Conservation (phyloP, 2,113 vertebrate species). For the Catharus fuscescens region DNA sequence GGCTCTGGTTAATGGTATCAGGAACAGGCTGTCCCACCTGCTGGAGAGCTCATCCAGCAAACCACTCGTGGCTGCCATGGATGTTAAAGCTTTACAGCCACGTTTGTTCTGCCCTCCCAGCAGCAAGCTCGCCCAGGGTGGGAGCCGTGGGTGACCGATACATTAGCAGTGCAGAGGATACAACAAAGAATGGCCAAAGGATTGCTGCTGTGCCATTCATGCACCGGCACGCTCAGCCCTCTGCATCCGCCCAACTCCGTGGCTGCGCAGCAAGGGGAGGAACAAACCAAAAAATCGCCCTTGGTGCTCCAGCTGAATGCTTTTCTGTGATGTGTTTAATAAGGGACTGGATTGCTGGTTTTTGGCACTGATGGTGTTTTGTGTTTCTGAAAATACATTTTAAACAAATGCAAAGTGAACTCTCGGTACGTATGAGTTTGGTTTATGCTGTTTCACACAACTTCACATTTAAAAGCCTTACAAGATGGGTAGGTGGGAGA, state of each 20-base stretch:
- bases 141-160: background rate
- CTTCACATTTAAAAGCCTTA: background rate
- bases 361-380: background rate
- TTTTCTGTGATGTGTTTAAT: background rate
- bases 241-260: background rate
- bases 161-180: background rate
- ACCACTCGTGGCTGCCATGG: background rate
- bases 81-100: background rate
- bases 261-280: background rate
- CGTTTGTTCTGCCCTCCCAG: background rate
- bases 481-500: background rate
- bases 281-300: background rate
- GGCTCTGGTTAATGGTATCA: background rate
- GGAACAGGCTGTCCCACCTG: constrained; percentile 33
- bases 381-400: background rate
- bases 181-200: background rate
- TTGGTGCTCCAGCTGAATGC: background rate
- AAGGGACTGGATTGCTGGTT: background rate
- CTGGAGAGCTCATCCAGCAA: constrained; percentile 29
- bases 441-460: background rate
- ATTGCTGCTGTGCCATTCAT: background rate
- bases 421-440: background rate
- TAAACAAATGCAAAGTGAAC: background rate
- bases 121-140: background rate
- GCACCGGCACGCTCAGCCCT: background rate